A percentile compares a stretch with the other conserved stretches of the same genome.
These are phyloP conservation scores for Halyomorpha halys DNA, from an alignment of 1,140 invertebrate genomes.

Conservation along the genomic window DNA sequence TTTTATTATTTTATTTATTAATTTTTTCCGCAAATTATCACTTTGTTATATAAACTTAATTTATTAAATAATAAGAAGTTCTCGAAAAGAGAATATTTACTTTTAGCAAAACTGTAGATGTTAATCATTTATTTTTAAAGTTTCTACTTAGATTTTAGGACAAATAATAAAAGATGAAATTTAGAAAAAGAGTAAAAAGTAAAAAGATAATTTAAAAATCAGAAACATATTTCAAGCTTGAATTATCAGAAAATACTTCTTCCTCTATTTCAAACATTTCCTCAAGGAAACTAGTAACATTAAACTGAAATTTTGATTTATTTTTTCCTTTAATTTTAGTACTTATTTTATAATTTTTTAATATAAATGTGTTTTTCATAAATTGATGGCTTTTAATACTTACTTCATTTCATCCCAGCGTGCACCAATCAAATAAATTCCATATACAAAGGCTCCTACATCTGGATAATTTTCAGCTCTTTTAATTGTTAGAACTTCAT, in stretches of 20 bases:
- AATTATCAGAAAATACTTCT: no score
- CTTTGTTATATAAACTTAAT: no score
- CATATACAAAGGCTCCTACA: slow-evolving; percentile 72
- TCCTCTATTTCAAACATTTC: not conserved
- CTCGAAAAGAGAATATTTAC: not conserved
- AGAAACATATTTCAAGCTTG: no score
- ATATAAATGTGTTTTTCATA: not conserved
- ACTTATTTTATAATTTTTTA: not conserved
- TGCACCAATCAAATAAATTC: slow-evolving; percentile 76
- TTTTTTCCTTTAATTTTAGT: no score
- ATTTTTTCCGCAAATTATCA: slow-evolving; percentile 51
- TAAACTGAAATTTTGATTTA: no score
- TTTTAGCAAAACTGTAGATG: not conserved
- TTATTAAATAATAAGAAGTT: not conserved
- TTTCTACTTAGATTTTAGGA: no score
- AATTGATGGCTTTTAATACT: slow-evolving; percentile 25
- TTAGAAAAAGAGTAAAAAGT: no score
- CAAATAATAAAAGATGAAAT: no score
- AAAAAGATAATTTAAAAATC: no score
- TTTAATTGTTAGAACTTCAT: slow-evolving; percentile 47
- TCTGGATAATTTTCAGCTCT: slow-evolving; percentile 40
- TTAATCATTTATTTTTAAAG: not conserved
- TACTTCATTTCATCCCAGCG: slow-evolving; percentile 55
- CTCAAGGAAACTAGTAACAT: not conserved
- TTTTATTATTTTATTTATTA: slow-evolving; percentile 69